Percentiles rank a stretch among this genome's conserved stretches.
These are phyloP conservation scores for Cylindroiulus punctatus DNA, from an alignment of 2,888 invertebrate genomes.

Conservation along the genomic window DNA sequence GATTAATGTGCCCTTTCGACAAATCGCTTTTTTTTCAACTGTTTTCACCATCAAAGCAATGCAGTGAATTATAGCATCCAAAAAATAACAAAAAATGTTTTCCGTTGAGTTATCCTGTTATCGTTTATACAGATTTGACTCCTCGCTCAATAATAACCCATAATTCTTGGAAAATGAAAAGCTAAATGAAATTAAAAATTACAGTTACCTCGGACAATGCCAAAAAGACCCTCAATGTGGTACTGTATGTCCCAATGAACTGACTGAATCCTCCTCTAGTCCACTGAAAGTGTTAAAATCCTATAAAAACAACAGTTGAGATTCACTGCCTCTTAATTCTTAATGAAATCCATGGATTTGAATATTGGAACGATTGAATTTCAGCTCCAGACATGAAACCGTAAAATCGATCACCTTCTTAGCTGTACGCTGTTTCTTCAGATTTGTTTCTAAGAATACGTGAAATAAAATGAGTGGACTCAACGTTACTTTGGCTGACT, in stretches of 20 bases:
- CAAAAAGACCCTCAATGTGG: too few relatives aligned
- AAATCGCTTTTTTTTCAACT: too few relatives aligned
- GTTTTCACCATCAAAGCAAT: too few relatives aligned
- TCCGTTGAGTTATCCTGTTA: background rate
- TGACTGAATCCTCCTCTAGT: background rate
- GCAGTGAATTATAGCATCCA: too few relatives aligned
- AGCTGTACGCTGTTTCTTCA: background rate
- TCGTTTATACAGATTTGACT: background rate
- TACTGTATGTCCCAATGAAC: background rate
- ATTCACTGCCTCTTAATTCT: background rate
- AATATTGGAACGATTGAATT: background rate
- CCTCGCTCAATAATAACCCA: background rate
- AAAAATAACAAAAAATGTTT: too few relatives aligned
- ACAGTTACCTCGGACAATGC: background rate
- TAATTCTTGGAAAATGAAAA: background rate
- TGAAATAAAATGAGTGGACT: slow-evolving; percentile 22
- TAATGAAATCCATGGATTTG: background rate
- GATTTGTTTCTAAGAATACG: background rate
- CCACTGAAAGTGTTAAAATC: background rate
- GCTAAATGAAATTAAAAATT: background rate
- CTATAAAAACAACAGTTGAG: background rate
- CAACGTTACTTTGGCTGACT: slow-evolving; percentile 36
- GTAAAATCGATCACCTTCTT: background rate
- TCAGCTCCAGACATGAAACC: background rate
- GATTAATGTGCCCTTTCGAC: too few relatives aligned